Evolutionary conservation across 2,797 vertebrate genomes (phyloP).

Genomic region (Hydrolagus colliei): DNA sequence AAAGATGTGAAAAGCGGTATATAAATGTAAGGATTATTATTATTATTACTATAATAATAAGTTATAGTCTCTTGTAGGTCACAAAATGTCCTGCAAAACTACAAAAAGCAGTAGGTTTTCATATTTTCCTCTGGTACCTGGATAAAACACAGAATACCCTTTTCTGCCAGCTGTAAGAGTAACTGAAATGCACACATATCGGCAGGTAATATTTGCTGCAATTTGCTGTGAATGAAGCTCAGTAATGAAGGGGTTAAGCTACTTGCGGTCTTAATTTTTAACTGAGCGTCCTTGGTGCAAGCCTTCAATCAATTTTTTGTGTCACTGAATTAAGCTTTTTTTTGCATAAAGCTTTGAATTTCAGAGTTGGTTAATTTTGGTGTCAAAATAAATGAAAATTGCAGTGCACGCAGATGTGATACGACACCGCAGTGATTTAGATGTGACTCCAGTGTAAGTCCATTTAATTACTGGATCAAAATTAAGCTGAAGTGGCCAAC

Average conservation of each 20-base stretch:
- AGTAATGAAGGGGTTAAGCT: neutral
- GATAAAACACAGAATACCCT: too few species aligned
- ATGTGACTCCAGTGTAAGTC: neutral
- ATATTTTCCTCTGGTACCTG: too few species aligned
- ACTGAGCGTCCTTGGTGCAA: neutral
- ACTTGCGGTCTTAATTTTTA: neutral
- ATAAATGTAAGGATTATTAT: too few species aligned
- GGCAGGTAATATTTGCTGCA: too few species aligned
- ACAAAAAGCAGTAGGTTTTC: too few species aligned
- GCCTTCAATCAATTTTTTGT: constrained; percentile 7
- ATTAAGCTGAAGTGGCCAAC: neutral
- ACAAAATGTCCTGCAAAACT: too few species aligned
- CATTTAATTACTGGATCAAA: constrained; percentile 12
- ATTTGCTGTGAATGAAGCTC: neutral
- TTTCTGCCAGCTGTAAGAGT: too few species aligned
- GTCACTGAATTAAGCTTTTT: constrained; percentile 6
- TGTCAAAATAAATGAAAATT: constrained; percentile 27
- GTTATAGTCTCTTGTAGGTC: too few species aligned
- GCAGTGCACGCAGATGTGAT: neutral
- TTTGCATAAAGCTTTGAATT: constrained; percentile 24
- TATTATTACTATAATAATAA: too few species aligned
- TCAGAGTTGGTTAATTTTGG: constrained; percentile 22
- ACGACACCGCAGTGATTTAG: constrained; percentile 7
- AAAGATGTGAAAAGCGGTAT: too few species aligned
- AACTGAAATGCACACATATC: neutral